Base-by-base conservation (phyloP, 2,797 vertebrate genomes). In the Crocidura indochinensis region DNA sequence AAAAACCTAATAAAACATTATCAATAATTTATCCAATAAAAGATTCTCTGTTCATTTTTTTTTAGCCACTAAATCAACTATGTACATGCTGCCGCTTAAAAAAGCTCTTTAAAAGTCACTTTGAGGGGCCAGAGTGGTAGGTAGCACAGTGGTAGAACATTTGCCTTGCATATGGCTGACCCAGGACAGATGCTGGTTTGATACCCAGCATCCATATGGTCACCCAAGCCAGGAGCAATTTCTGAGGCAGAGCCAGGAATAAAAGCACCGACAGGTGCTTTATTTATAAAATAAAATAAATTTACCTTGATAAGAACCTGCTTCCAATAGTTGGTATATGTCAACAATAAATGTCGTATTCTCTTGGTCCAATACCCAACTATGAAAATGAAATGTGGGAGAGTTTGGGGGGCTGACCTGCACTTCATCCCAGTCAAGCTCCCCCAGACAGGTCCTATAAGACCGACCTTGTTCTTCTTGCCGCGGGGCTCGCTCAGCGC, bases 381-480 rank as follows among this genome's bases (percentile, higher is more conserved):
- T 12, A 0, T 6, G 75, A 79, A 0, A 67, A 47, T 0, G 53
- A 38, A 38, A 1, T 6, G 53, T 46, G 10, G 84, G 31, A 71
- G 47, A 79, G 38, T 38, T 38, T 38, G 38, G 38, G 38, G 38
- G 38, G 38, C 38, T 38, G 38, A 38, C 38, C 5, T 38, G 38
- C 38, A 38, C 38, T 38, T 5, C 38, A 38, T 38, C 5, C 38
- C 38, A 38, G 38, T 5, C 38, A 38, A 38, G 38, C 38, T 38
- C 38, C 38, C 38, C 38, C 5, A 38, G 38, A 38, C 38, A 38
- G 38, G 38, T 5, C 38, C 38, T 38, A 38, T 38, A 38, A 5
- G 29, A 81, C 87, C 92, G 95, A 99, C 99, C 98, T 99, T 99
- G 94, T 97, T 98, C 97, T 99, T 99, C 98, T 98, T 99, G 97